Evolutionary conservation across 92 coral and sea anemone genomes (phyloP), one percentile per base, ranked within the genome.

Genomic region (Zoanthus gigantus): DNA sequence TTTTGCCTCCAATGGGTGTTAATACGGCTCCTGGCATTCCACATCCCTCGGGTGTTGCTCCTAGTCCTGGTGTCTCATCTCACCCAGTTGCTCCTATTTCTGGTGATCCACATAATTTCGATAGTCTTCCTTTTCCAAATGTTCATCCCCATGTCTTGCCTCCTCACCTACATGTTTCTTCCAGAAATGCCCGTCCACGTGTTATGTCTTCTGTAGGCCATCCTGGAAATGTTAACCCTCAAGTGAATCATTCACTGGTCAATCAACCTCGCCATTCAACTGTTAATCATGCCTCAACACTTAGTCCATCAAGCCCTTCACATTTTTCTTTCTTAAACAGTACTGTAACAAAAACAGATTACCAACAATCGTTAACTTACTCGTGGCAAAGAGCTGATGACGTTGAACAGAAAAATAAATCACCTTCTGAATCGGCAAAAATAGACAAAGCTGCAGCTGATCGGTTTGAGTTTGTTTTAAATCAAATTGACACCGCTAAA

Each of bases 381-480:
- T 65, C 66, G 6, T 81, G 74, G 61, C 58, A 66, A 45, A 81
- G 75, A 63, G 53, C 85, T 18, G 58, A 81, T 29, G 45, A 81
- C 60, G 2, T 14, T 74, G 60, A 8, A 68, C 58, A 30, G 63
- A 45, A 37, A 65, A 76, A 61, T 10, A 46, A 17, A 61, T 78
- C 61, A 3, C 88, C 77, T 29, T 89, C 11, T 9, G 91, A 87
- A 5, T 47, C 71, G 37, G 74, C 90, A 32, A 82, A 89, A 9
- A 74, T 32, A 50, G 46, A 76, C 29, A 82, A 77, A 76, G 88
- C 88, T 58, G 96, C 96, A 13, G 94, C 95, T 7, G 92, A 92
- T 15, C 78, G 94, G 54, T 94, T 97, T 80, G 99, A 97, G 56
- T 89, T 92, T 68, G 86, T 97, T 77, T 86, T 97, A 83, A 97